Percentiles rank a stretch among this genome's conserved stretches.
These are phyloP conservation scores for Chelon labrosus DNA, from an alignment of 2,797 vertebrate species.

Conservation along the genomic window DNA sequence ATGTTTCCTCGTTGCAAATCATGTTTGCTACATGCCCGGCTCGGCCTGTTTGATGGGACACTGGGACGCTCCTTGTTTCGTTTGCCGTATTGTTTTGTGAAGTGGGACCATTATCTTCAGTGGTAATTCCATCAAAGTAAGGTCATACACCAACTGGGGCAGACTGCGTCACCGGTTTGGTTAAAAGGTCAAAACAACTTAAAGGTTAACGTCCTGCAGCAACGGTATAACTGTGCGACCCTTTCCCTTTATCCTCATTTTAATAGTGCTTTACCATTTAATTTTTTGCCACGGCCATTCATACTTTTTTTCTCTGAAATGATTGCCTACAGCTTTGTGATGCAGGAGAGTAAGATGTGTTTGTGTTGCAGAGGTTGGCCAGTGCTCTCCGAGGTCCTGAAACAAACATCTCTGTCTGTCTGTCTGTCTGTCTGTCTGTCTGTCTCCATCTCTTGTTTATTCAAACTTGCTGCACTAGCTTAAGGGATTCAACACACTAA, in stretches of 20 bases:
- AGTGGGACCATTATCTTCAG: slow-evolving; percentile 60
- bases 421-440: slow-evolving; percentile 3
- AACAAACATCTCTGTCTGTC: slow-evolving; percentile 38
- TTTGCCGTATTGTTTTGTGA: slow-evolving; percentile 54
- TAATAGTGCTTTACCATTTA: slow-evolving; percentile 51
- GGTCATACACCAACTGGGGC: slow-evolving; percentile 74
- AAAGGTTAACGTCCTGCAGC: slow-evolving; percentile 81
- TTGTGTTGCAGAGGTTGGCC: slow-evolving; percentile 24
- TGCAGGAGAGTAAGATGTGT: slow-evolving; percentile 11
- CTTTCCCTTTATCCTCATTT: slow-evolving; percentile 48
- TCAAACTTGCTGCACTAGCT: slow-evolving; percentile 59
- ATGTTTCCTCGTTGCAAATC: slow-evolving; percentile 29
- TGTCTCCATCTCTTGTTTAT: slow-evolving; percentile 47
- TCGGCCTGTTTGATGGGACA: slow-evolving; percentile 25
- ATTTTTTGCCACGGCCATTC: slow-evolving; percentile 43
- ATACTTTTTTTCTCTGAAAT: slow-evolving; percentile 32
- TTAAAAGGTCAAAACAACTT: slow-evolving; percentile 81
- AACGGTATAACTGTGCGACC: slow-evolving; percentile 28
- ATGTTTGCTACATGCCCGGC: slow-evolving; percentile 1
- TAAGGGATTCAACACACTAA: slow-evolving; percentile 67
- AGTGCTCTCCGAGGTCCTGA: slow-evolving; percentile 70
- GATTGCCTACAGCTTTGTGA: slow-evolving; percentile 42
- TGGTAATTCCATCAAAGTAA: slow-evolving; percentile 83
- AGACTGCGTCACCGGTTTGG: slow-evolving; percentile 70
- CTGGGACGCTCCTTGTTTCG: slow-evolving; percentile 21